Conservation (phyloP, 2,797 vertebrate genomes). For the Gastrophryne carolinensis region DNA sequence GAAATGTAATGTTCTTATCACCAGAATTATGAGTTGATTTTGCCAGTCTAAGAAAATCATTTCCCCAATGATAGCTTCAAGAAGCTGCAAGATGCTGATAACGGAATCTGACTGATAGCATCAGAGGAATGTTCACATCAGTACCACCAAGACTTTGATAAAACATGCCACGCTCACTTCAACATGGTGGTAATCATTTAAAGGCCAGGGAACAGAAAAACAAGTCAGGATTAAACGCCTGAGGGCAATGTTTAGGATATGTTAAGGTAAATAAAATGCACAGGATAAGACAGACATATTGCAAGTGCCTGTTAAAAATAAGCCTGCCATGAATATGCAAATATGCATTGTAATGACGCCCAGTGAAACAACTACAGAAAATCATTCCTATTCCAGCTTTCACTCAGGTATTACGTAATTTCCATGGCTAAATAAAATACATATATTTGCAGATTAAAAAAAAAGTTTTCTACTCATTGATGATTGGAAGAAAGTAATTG, state of each 20-base stretch:
- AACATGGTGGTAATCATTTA: neutral
- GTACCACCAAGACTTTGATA: neutral
- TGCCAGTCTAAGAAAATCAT: conserved; percentile 26
- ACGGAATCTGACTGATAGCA: conserved; percentile 15
- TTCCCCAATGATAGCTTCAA: conserved; percentile 36
- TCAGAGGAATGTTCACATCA: conserved; percentile 31
- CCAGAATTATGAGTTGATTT: conserved; percentile 23
- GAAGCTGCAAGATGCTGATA: conserved; percentile 36
- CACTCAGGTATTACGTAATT: no score
- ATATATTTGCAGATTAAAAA: no score
- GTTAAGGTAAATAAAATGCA: no score
- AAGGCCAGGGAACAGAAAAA: neutral
- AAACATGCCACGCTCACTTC: neutral
- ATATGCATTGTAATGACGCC: no score
- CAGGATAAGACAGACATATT: no score
- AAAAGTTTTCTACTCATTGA: no score
- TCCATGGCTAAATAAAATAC: no score
- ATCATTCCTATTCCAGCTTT: no score
- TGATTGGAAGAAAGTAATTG: no score
- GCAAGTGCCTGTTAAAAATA: no score
- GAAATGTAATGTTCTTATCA: conserved; percentile 21
- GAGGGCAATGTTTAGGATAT: no score
- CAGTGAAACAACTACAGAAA: no score
- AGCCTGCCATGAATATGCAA: neutral
- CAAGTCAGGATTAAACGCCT: neutral